phyloP scores from a whole-genome alignment of 2,797 vertebrate genomes.

The Megaceryle alcyon region DNA sequence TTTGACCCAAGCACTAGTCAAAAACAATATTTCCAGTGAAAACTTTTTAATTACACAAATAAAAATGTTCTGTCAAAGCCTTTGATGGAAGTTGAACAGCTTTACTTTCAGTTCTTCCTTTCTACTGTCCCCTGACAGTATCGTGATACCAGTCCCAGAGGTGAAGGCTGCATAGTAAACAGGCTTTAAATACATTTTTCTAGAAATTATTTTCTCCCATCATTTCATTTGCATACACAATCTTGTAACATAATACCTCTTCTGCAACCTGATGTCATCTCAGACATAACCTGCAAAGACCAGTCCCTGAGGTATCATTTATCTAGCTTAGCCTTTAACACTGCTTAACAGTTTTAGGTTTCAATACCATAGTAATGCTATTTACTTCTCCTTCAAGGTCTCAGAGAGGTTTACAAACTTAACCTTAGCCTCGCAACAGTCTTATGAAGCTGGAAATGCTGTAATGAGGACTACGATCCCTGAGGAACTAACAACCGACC shows the following conservation, averaged over 20 bases:
- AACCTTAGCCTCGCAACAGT: neutral
- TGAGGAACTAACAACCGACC: neutral
- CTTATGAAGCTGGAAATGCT: neutral
- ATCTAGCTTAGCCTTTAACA: conserved; percentile 41
- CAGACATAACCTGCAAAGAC: neutral
- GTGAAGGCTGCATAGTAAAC: neutral
- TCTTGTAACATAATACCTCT: neutral
- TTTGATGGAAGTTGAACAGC: conserved; percentile 12
- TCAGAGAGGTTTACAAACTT: conserved; percentile 40
- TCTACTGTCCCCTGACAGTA: neutral
- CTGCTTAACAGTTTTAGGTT: conserved; percentile 31
- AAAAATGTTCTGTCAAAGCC: neutral
- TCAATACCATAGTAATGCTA: neutral
- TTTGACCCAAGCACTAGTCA: neutral
- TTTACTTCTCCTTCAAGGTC: conserved; percentile 37
- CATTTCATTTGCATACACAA: neutral
- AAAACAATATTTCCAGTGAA: neutral
- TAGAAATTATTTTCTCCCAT: neutral
- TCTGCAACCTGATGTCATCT: neutral
- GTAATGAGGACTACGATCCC: neutral
- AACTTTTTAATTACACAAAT: conserved; percentile 9
- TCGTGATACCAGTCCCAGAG: rapidly evolving
- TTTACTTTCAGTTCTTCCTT: conserved; percentile 29
- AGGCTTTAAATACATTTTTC: conserved; percentile 23
- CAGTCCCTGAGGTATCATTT: neutral